Conservation (phyloP, 2,888 invertebrate species). For the Ichneumoninae sp. region DNA sequence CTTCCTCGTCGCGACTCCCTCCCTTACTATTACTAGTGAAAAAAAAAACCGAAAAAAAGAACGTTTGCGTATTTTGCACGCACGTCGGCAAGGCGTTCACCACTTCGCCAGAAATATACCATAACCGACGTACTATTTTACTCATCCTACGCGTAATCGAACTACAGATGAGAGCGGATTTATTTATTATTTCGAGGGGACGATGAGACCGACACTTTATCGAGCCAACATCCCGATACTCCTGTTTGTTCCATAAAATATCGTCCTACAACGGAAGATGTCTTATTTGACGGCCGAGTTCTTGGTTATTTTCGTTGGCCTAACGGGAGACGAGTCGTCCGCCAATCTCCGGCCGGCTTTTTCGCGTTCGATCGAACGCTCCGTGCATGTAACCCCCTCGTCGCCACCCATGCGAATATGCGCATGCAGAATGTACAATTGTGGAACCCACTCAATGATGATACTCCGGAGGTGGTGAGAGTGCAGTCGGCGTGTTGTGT, state of each 20-base stretch:
- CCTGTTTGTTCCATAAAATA: background rate
- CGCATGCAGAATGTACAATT: slow-evolving; percentile 40
- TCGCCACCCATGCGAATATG: background rate
- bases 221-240: background rate
- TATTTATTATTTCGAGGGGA: background rate
- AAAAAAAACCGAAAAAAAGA: slow-evolving; percentile 30
- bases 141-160: background rate
- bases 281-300: background rate
- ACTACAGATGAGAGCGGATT: background rate
- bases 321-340: background rate
- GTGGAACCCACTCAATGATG: slow-evolving; percentile 64
- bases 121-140: background rate
- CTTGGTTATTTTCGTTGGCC: background rate
- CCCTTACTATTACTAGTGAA: slow-evolving; percentile 29
- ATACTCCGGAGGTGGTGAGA: slow-evolving; percentile 36
- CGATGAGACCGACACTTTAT: background rate
- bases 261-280: background rate
- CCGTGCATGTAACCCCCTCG: slow-evolving; percentile 23
- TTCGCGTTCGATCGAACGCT: slow-evolving; percentile 60
- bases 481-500: slow-evolving; percentile 34
- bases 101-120: background rate
- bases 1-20: slow-evolving; percentile 10
- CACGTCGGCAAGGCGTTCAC: slow-evolving; percentile 42
- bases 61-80: slow-evolving; percentile 54
- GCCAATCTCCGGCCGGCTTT: slow-evolving; percentile 44